Percentiles rank a stretch among this genome's conserved stretches.
Evolutionary conservation across 64 coral and sea anemone species (phyloP).

Genomic region (Trachythela sp.): DNA sequence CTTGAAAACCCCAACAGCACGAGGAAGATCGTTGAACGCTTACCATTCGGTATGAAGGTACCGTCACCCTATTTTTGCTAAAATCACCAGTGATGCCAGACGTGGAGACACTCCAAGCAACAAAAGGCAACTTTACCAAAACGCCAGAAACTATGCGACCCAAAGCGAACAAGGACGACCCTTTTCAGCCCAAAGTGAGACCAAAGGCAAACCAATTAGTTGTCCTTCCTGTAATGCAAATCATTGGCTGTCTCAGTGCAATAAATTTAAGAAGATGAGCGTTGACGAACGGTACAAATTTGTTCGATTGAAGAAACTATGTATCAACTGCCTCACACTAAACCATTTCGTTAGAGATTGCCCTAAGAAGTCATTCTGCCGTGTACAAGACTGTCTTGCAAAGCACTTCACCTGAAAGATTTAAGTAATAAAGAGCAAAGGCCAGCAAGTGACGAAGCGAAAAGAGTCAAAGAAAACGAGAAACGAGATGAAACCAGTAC

Average conservation of each 20-base stretch:
- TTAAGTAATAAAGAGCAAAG: background rate
- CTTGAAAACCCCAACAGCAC: background rate
- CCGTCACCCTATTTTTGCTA: background rate
- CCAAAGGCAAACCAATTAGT: background rate
- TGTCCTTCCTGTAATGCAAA: background rate
- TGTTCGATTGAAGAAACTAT: background rate
- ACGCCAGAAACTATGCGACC: background rate
- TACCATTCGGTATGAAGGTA: background rate
- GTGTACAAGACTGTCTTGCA: background rate
- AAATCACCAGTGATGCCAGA: background rate
- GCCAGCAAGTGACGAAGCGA: background rate
- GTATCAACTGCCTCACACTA: background rate
- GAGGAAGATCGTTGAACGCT: background rate
- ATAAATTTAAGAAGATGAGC: background rate
- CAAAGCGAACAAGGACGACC: background rate
- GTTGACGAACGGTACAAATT: background rate
- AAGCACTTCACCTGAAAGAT: slow-evolving; percentile 12
- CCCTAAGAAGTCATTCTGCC: background rate
- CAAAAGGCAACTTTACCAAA: background rate
- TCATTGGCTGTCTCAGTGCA: background rate
- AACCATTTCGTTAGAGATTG: background rate
- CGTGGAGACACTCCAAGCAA: background rate
- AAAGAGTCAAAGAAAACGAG: background rate
- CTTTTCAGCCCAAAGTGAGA: too few relatives aligned
- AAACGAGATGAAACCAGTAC: background rate